A percentile compares a stretch with the other conserved stretches of the same genome.
Evolutionary conservation across 2,888 invertebrate species (phyloP).

Genomic region (Drosophila planitibia): DNA sequence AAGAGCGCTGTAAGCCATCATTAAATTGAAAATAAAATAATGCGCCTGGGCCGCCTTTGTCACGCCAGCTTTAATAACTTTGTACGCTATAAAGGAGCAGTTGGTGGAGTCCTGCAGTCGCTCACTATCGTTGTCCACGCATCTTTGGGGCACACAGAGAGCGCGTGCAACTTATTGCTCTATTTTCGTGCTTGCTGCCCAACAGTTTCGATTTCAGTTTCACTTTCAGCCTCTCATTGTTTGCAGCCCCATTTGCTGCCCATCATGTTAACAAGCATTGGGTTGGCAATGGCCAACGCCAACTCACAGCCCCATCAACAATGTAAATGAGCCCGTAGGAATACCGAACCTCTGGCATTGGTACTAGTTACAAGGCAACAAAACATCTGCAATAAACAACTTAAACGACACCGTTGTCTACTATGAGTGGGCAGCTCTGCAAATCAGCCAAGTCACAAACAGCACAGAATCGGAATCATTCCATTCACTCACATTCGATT

Average conservation of each 20-base stretch:
- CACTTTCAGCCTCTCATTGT: slow-evolving; percentile 70
- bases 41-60: slow-evolving; percentile 61
- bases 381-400: slow-evolving; percentile 61
- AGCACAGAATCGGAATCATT: slow-evolving; percentile 14
- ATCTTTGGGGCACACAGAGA: slow-evolving; percentile 47
- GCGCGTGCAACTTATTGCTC: slow-evolving; percentile 74
- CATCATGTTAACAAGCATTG: slow-evolving; percentile 75
- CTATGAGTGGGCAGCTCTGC: slow-evolving; percentile 54
- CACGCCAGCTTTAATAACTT: slow-evolving; percentile 77
- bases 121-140: slow-evolving; percentile 68
- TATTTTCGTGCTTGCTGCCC: slow-evolving; percentile 59
- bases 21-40: slow-evolving; percentile 81
- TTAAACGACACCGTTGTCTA: slow-evolving; percentile 51
- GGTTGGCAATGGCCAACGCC: slow-evolving; percentile 38
- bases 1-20: slow-evolving; percentile 63
- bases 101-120: slow-evolving; percentile 9
- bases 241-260: slow-evolving; percentile 67
- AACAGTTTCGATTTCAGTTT: slow-evolving; percentile 78
- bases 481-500: slow-evolving; percentile 16
- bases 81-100: slow-evolving; percentile 44
- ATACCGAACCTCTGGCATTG: slow-evolving; percentile 10
- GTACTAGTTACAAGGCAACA: slow-evolving; percentile 8
- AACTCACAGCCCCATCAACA: slow-evolving; percentile 60
- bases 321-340: slow-evolving; percentile 64
- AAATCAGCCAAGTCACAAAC: slow-evolving; percentile 40